Base-by-base conservation (phyloP, 2,113 vertebrate genomes). In the Siniperca knerii region DNA sequence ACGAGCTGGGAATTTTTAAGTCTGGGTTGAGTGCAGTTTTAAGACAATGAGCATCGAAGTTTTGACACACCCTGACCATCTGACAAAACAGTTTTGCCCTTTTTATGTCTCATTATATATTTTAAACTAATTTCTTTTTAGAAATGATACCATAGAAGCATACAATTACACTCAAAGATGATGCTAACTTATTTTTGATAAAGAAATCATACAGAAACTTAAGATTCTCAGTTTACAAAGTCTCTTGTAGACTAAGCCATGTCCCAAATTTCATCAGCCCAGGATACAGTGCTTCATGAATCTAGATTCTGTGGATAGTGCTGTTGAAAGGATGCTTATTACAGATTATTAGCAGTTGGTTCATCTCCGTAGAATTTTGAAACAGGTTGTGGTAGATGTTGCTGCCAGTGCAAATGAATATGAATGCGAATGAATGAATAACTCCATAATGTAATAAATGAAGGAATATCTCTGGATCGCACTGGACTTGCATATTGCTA, bases 381-480 rank as follows among this genome's bases (percentile, higher is more conserved):
- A 82, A 67, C 35, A 35, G 62, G 48, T 77, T 35, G 29, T n/a
- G 1, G 50, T 52, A n/a, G 44, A 57, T 73, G n/a, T 57, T 61
- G 67, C 21, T 90, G 65, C 54, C 35, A 15, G 44, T 71, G 62
- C 16, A 67, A 67, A 79, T 67, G 62, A 73, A 55, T 44, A 35
- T 74, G 10, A 62, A 68, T 79, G 33, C 57, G 23, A n/a, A n/a
- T 73, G 12, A 40, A 6, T 75, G 33, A 83, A 87, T 77, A 61
- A 77, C 58, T 79, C 8, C 2, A 58, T 70, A 80, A 61, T 83
- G 8, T 73, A 44, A 67, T 62, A 46, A 61, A 86, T 33, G 48
- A 57, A 74, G 23, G 12, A 50, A 9, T 52, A 54, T 29, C 25
- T 72, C 65, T 52, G 11, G 23, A 67, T 29, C 29, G 40, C 68